Percentiles rank a stretch among this genome's conserved stretches.
Conservation (phyloP, 2,113 vertebrate species). For the Terrapene triunguis region DNA sequence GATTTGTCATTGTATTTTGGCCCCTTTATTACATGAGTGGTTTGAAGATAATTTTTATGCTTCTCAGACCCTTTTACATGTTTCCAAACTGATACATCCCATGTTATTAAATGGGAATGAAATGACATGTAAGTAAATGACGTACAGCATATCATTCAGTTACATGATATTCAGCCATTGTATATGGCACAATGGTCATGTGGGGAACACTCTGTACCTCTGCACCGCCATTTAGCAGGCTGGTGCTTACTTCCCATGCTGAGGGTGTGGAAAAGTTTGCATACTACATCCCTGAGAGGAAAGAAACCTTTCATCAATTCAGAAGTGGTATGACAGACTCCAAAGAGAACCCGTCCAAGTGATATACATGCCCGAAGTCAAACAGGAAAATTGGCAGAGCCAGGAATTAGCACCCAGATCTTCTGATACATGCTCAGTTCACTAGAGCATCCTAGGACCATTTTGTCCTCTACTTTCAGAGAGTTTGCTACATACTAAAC, state of each 20-base stretch:
- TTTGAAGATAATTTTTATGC: not conserved
- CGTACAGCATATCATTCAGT: not conserved
- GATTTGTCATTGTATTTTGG: not conserved
- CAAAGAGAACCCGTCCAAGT: not conserved
- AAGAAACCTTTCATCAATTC: not conserved
- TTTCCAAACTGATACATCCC: not conserved
- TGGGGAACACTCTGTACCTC: not conserved
- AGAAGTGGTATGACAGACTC: not conserved
- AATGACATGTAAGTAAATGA: not conserved
- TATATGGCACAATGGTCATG: not conserved
- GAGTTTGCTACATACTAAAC: fast-evolving
- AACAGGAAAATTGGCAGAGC: not conserved
- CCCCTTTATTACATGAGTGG: not conserved
- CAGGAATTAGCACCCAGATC: not conserved
- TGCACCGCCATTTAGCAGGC: not conserved
- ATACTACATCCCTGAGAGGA: not conserved
- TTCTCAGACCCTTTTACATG: not conserved
- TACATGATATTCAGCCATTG: not conserved
- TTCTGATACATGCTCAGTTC: not conserved
- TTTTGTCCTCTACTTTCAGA: not conserved
- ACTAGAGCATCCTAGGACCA: not conserved
- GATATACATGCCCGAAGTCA: slow-evolving; percentile 50
- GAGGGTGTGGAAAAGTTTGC: not conserved
- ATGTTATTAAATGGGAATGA: not conserved
- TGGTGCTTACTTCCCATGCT: not conserved